Evolutionary conservation across 2,888 invertebrate genomes (phyloP), one percentile per base, ranked within the genome.

Genomic region (Drosophila paucipuncta): DNA sequence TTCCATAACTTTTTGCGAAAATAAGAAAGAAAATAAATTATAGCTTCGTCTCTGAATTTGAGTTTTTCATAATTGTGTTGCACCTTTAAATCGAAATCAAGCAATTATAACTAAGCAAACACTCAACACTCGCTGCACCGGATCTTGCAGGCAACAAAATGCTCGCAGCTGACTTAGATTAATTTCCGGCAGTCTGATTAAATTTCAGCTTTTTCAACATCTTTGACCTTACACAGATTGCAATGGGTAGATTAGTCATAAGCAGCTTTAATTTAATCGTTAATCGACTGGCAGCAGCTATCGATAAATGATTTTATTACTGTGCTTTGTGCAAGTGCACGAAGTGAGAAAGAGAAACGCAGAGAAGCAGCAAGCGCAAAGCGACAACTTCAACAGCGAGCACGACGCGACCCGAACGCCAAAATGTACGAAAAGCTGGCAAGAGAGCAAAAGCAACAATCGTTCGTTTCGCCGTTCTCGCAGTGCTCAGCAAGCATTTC

Each of bases 401-500:
- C 63, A 67, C 67, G 35, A 71, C 28, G 43, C 18, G 13, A 28
- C 28, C 63, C 82, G 78, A 77, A 52, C 31, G 53, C 39, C 54
- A 39, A 61, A 25, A 35, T 28, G 9, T 4, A 33, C 6, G n/a
- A 28, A 80, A 65, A 35, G n/a, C 39, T 30, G 52, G 53, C 18
- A 37, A 37, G 41, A 76, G 57, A 69, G 81, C 64, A 33, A 65
- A 58, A 62, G 52, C 55, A 68, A 30, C 25, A 60, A 70, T 62
- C 49, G 70, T 22, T 16, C 41, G 39, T 28, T 30, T 39, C 25
- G 25, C n/a, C 18, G 31, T 47, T 47, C 4, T 25, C 30, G 22
- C 80, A 79, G 80, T 79, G 47, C 54, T 28, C 52, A 37, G 76
- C 69, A 64, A 49, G 62, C 83, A 41, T 53, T 79, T 53, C 57